Evolutionary conservation across 2,797 vertebrate species (phyloP), one percentile per base, ranked within the genome.

Genomic region (Menidia menidia): DNA sequence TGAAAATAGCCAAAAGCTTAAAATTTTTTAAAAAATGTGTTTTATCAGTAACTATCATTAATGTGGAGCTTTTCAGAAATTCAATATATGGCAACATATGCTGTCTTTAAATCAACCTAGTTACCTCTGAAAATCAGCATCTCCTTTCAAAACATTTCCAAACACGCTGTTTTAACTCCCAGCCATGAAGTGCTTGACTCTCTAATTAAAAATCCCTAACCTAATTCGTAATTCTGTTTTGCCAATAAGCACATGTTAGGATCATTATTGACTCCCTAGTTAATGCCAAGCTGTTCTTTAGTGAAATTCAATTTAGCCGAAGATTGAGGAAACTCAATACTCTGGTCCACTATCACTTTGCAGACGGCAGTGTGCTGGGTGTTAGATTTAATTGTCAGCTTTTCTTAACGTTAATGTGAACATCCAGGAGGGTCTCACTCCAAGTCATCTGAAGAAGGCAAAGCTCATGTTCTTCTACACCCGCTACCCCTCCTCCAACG

Each of bases 391-490:
- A 84, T 86, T 87, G 80, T 74, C 71, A 32, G 57, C 6, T 70
- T 60, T 62, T 94, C 95, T 97, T 97, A 92, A 97, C 94, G 8
- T 62, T 45, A 42, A 59, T 1, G 31, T 81, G 80, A 85, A 96
- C 93, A 95, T 97, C 86, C 97, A 98, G 93, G 97, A 99, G 83
- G 95, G 95, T 0, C 92, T 99, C 86, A 98, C 95, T n/a, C 96
- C 97, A 0, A 92, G 95, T 71, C 97, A 99, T 89, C 90, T 99
- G 94, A 99, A 97, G 94, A 99, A 99, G 83, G 97, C 97, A 63
- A 99, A 99, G 71, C 92, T 99, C 64, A 98, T 99, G 97, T 99
- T 99, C 89, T 98, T 99, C 93, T 99, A 97, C 90, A 97, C 97
- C 2, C 96, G 97, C 73, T 98, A 99, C 74, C 97, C 97, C 47